Base-by-base conservation (phyloP, 2,888 invertebrate species). In the Autographa gamma region DNA sequence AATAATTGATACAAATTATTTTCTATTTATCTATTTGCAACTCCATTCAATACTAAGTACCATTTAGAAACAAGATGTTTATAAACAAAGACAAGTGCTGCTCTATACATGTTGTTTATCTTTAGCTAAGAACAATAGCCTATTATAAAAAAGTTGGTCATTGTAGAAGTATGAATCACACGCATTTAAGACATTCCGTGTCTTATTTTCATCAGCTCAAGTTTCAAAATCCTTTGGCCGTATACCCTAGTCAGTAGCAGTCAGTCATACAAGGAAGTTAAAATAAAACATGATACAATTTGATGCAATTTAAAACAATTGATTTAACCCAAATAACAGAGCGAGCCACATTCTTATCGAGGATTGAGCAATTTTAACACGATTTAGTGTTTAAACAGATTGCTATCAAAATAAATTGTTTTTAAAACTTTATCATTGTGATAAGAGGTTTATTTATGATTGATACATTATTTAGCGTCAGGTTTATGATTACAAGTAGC, bases 391-490 rank as follows among this genome's bases (percentile, higher is more conserved):
- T 62, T 66, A 60, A 52, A 48, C 18, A 54, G 59, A 77, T 71
- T 76, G 48, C 43, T 71, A 77, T 78, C 62, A 54, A 11, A 11
- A 58, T 63, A 41, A 54, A 62, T 75, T 60, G 18, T 60, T 63
- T 34, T 25, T n/a, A 14, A 18, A 52, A 62, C 74, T 78, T 66
- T 70, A 19, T 66, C 48, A 38, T 54, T 62, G 54, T 7, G 70
- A 77, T 77, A 76, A 79, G 58, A 25, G 63, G 62, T 43, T 77
- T 77, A 48, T 60, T 5, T 31, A 0, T 79, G 58, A 76, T 66
- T 63, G 67, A 79, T 71, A 25, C n/a, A 62, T n/a, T 32, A 59
- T 59, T 32, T 32, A 59, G 7, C 31, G 32, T 59, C 25, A 59
- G 59, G 32, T 56, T 25, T n/a, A n/a, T 48, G 48, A 48, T 48